Base-by-base conservation (phyloP, 92 coral and sea anemone species). In the Paragorgia papillata region DNA sequence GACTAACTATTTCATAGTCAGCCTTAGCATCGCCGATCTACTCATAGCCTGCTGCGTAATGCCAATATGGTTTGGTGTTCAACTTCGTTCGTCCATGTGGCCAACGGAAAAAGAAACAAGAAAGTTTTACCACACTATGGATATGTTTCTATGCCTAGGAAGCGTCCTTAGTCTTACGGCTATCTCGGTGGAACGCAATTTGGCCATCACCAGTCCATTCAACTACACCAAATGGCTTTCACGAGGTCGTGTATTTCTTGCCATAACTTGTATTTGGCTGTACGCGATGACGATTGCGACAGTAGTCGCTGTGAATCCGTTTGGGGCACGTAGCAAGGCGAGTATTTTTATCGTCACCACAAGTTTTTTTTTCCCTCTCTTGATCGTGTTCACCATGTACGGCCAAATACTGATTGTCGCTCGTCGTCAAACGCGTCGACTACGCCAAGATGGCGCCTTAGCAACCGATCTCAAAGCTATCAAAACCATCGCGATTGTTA, bases 381-480 rank as follows among this genome's bases (percentile, higher is more conserved):
- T 84, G 25, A 87, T 92, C 32, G 78, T 94, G 90, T 32, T 89
- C 13, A 82, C 85, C 7, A 94, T 94, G 98, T 94, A 94, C 43
- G 71, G 90, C 17, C 88, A 91, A 41, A 94, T 94, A 56, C 88
- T 85, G 76, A 86, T 91, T 67, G 95, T 91, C 26, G 98, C 98
- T 20, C 68, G 92, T 56, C 89, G 91, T 18, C 98, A 94, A 59
- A 87, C 97, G 8, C 86, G 89, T 8, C 86, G 90, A 20, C 84
- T 94, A 37, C 95, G 98, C n/a, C 92, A 91, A 34, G 86, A 94
- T 82, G 92, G 89, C 65, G 90, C 74, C 70, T 91, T 86, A 22
- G 92, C 92, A 13, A 89, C 90, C 27, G 98, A 94, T 69, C 84
- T 94, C 10, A 94, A 94, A 84, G 98, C 98, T 7, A 92, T 96